Base-by-base conservation (phyloP, 2,888 invertebrate genomes). In the Tipula vernalis region DNA sequence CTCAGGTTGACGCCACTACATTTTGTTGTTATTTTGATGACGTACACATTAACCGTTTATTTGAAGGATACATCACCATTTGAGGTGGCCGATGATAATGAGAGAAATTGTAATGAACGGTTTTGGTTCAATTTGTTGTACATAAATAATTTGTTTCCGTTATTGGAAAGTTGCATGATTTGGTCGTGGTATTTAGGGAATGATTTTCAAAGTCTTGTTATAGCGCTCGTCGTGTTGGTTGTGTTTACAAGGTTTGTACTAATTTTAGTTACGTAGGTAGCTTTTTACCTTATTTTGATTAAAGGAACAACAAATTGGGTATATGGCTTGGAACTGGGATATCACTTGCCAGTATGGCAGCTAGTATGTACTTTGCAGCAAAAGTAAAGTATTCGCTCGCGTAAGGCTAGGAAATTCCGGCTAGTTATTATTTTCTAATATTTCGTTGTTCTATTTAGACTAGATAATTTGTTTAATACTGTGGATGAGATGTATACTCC, bases 401-500 rank as follows among this genome's bases (percentile, higher is more conserved):
- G 57, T 57, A 57, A 57, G 57, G 2, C 15, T 5, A 6, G 39
- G 39, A 0, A 39, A 39, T 39, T 39, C 5, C 2, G 0, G 28
- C 28, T 39, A 6, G 5, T 39, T 39, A 3, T 6, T 6, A 39
- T 6, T 39, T 39, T 6, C 39, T 6, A 8, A 57, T 8, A 28
- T 57, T 39, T 39, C 39, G 3, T 6, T 39, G 0, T 39, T 6
- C 57, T 57, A 57, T 57, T 15, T 15, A 88, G 88, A 28, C 86
- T 88, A n/a, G 88, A 88, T 44, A 84, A 86, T 36, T 87, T 87
- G 18, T 88, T 88, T 51, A 51, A 87, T 28, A 87, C 87, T 10
- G 83, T 87, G 2, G 87, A 88, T 85, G 87, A 87, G 28, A 71
- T 93, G 15, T 91, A 91, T 88, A 90, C 91, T 87, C 89, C 91